Evolutionary conservation across 92 coral and sea anemone species (phyloP), one percentile per base, ranked within the genome.

Genomic region (Siderastrea radians): DNA sequence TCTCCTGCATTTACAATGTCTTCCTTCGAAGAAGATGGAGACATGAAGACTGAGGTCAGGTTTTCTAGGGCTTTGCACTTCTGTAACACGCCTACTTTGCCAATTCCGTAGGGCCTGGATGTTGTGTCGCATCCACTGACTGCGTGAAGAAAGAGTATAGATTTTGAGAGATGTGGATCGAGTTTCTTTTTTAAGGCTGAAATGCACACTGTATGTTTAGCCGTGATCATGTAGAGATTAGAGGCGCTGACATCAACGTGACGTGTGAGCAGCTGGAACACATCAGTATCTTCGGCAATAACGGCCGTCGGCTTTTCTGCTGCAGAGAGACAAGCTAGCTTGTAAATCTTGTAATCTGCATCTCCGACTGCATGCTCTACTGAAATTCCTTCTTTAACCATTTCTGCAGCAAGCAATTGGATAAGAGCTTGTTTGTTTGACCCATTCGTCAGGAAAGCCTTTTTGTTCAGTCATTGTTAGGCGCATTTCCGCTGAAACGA

Each of bases 311-410:
- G 81, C 52, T 38, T 74, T 38, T 8, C 8, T 10, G 60, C 3
- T 52, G 79, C 79, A 74, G 14, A 74, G 11, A 11, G 50, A 74
- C 52, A 13, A 7, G 81, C 52, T 26, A 26, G 38, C 81, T 53
- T 26, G 74, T 57, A 65, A 79, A 79, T 79, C 46, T 2, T 79
- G 84, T 79, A 79, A 53, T 79, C 84, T 3, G 84, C 84, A 54
- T 79, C 81, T 3, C 81, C 10, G 7, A 0, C 50, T 19, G 74
- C 48, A 7, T 60, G 74, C 26, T 76, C 81, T 1, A 76, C 38
- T 26, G 38, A 26, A 26, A 26, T 26, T 26, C 38, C 38, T 26
- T 26, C 38, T 26, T 26, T 26, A 13, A 55, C 81, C 81, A 76
- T 76, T 43, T 62, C 81, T 5, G 49, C 59, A 1, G 81, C 84